These are phyloP conservation scores for Leptinotarsa defecta DNA, from an alignment of 1,140 invertebrate species.

Conservation along the genomic window DNA sequence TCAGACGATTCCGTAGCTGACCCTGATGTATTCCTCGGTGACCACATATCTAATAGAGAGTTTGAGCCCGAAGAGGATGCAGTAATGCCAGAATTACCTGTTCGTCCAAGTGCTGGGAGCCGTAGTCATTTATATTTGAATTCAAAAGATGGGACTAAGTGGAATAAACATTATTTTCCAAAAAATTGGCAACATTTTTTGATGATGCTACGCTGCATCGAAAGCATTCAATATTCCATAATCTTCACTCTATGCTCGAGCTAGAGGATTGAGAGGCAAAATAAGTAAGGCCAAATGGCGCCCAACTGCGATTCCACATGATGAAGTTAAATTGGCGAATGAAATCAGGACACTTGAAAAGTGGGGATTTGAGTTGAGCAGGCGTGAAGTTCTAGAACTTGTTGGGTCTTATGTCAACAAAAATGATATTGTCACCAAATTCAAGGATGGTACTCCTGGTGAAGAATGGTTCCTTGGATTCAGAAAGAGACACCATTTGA, in stretches of 20 bases:
- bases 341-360: conserved; percentile 47
- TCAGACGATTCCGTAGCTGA: neutral
- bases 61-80: neutral
- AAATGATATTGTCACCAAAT: conserved; percentile 49
- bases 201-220: neutral
- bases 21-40: no score
- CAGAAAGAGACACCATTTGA: conserved; percentile 42
- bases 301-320: neutral
- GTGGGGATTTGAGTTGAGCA: conserved; percentile 50
- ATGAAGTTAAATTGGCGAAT: conserved; percentile 38
- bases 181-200: no score
- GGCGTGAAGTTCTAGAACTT: conserved; percentile 48
- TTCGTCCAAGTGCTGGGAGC: neutral
- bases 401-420: conserved; percentile 43
- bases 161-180: neutral
- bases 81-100: neutral
- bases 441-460: conserved; percentile 53
- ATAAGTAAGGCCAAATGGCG: conserved; percentile 27
- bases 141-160: neutral
- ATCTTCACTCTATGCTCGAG: conserved; percentile 13
- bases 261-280: conserved; percentile 38
- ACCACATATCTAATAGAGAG: neutral
- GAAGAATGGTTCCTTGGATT: conserved; percentile 54
- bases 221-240: conserved; percentile 26
- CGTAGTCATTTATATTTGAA: neutral